Evolutionary conservation across 2,888 invertebrate species (phyloP).

Genomic region (Eupeodes latifasciatus): DNA sequence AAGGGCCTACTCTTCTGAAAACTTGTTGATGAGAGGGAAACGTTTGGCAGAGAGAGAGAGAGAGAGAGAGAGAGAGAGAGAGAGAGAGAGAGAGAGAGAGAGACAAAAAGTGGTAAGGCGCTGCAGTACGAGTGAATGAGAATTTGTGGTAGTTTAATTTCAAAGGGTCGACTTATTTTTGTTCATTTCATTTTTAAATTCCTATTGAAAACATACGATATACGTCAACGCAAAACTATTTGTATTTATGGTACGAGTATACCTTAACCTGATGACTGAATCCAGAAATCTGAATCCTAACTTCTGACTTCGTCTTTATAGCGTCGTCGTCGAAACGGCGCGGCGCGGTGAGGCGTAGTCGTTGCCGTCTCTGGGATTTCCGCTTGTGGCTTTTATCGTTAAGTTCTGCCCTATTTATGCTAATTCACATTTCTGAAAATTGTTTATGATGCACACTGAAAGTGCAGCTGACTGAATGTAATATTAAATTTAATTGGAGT

Average conservation of each 20-base stretch:
- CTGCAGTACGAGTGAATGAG: neutral
- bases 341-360: neutral
- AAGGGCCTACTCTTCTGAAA: neutral
- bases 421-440: too few species aligned
- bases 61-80: too few species aligned
- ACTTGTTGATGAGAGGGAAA: too few species aligned
- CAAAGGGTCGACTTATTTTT: constrained; percentile 8
- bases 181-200: constrained; percentile 3
- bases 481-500: too few species aligned
- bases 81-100: too few species aligned
- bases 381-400: constrained; percentile 11
- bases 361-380: constrained; percentile 4
- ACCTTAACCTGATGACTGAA: neutral
- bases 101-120: too few species aligned
- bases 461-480: too few species aligned
- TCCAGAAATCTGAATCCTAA: neutral
- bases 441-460: too few species aligned
- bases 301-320: neutral
- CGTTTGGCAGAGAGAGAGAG: too few species aligned
- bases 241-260: neutral
- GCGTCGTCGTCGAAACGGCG: neutral
- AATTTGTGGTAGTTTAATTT: neutral
- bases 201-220: neutral
- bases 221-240: neutral
- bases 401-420: neutral